Evolutionary conservation across 2,888 invertebrate genomes (phyloP).

Genomic region (Apotomis betuletana): DNA sequence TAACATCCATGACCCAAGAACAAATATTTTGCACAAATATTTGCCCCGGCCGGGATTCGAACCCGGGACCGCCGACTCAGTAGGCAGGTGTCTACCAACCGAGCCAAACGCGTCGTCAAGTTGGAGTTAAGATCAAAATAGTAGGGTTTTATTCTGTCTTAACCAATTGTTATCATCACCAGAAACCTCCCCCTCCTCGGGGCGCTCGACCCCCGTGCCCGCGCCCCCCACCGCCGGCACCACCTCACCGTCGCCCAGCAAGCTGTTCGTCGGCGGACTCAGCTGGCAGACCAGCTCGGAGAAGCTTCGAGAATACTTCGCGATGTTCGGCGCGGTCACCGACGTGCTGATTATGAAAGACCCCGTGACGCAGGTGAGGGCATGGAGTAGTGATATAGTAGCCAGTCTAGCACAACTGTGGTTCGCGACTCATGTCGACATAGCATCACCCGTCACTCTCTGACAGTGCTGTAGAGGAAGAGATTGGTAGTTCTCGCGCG

Average conservation of each 20-base stretch:
- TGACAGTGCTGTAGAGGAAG: no score
- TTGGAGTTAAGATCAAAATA: no score
- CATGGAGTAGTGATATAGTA: background rate
- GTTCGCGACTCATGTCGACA: no score
- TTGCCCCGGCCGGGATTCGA: no score
- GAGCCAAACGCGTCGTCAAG: no score
- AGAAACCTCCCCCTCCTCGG: constrained; percentile 85
- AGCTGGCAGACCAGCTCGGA: constrained; percentile 97
- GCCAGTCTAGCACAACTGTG: no score
- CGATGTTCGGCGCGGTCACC: constrained; percentile 95
- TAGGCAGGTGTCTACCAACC: no score
- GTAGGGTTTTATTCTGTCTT: background rate
- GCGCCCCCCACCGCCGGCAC: constrained; percentile 61
- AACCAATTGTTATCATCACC: constrained; percentile 58
- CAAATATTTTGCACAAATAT: no score
- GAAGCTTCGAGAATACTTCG: constrained; percentile 95
- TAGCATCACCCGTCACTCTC: no score
- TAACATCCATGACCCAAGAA: no score
- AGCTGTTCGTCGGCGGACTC: constrained; percentile 95
- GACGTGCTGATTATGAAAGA: constrained; percentile 98
- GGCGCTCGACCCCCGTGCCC: constrained; percentile 87
- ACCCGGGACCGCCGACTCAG: no score
- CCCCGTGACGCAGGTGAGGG: constrained; percentile 93
- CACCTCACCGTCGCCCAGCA: constrained; percentile 87
- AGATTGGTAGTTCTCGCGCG: no score